Conservation (phyloP, 2,888 invertebrate species). For the Heliconius aoede region DNA sequence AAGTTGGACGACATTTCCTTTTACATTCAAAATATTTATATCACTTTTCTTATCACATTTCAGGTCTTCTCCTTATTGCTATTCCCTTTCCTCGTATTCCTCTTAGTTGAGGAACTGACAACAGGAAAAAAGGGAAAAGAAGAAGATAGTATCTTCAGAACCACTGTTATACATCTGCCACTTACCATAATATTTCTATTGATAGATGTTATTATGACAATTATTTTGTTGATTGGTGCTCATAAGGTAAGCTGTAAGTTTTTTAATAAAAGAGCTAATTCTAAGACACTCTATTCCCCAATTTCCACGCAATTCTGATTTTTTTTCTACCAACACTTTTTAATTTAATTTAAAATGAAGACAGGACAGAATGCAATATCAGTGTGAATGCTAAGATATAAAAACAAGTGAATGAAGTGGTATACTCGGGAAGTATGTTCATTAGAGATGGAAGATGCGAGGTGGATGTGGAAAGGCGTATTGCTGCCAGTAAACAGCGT, state of each 20-base stretch:
- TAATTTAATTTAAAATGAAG: too few relatives aligned
- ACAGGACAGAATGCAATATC: too few relatives aligned
- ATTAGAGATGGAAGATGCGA: too few relatives aligned
- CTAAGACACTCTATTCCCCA: too few relatives aligned
- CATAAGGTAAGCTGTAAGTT: constrained; percentile 56
- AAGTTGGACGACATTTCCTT: background rate
- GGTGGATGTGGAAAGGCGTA: too few relatives aligned
- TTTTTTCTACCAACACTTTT: too few relatives aligned
- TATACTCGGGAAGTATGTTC: too few relatives aligned
- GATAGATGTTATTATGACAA: constrained; percentile 60
- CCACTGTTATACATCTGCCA: constrained; percentile 58
- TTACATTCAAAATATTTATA: background rate
- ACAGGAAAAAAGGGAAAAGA: constrained; percentile 48
- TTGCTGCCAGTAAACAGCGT: too few relatives aligned
- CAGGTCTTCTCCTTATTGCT: constrained; percentile 64
- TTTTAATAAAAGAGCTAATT: too few relatives aligned
- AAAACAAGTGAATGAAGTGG: too few relatives aligned
- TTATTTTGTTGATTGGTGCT: constrained; percentile 61
- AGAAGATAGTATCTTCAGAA: constrained; percentile 41
- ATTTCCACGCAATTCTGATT: too few relatives aligned
- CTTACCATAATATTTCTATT: constrained; percentile 57
- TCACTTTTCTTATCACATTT: constrained; percentile 31
- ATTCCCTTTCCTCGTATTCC: constrained; percentile 61
- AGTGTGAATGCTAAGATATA: too few relatives aligned
- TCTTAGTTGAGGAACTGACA: constrained; percentile 59